Percentiles rank a stretch among this genome's conserved stretches.
Evolutionary conservation across 1,140 invertebrate species (phyloP).

Genomic region (Zaprionus camerounensis): DNA sequence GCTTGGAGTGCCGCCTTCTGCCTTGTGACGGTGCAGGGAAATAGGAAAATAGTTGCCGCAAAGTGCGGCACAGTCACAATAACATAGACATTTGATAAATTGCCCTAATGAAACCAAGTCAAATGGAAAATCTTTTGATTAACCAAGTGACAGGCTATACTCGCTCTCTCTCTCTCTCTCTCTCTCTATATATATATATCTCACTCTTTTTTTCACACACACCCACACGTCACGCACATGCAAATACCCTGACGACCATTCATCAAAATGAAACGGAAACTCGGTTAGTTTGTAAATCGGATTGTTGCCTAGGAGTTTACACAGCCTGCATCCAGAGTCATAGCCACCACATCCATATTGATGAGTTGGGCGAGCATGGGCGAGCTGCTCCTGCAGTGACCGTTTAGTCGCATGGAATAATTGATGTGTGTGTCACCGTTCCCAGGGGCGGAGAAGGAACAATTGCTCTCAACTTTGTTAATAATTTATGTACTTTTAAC

Average conservation of each 20-base stretch:
- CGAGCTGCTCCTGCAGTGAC: conserved; percentile 15
- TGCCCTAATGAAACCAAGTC: conserved; percentile 74
- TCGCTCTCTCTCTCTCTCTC: neutral
- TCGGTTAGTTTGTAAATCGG: conserved; percentile 24
- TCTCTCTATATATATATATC: no score
- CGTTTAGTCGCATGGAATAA: conserved; percentile 26
- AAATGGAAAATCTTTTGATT: conserved; percentile 80
- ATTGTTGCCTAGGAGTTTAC: conserved; percentile 17
- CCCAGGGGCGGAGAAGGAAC: neutral
- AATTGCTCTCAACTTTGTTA: neutral
- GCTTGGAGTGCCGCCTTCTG: conserved; percentile 11
- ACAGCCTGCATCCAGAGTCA: conserved; percentile 9
- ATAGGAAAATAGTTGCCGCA: conserved; percentile 47
- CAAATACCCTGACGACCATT: conserved; percentile 24
- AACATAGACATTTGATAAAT: conserved; percentile 62
- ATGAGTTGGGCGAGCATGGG: conserved; percentile 14
- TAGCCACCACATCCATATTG: conserved; percentile 26
- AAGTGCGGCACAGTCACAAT: conserved; percentile 32
- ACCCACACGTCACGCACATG: neutral
- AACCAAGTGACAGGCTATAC: conserved; percentile 42
- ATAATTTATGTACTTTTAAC: conserved; percentile 19
- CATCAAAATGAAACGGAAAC: conserved; percentile 39
- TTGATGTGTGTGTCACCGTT: conserved; percentile 12
- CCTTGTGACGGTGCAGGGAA: conserved; percentile 32
- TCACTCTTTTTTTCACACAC: neutral